phyloP scores from a whole-genome alignment of 2,797 vertebrate genomes.

The Florisuga fusca region DNA sequence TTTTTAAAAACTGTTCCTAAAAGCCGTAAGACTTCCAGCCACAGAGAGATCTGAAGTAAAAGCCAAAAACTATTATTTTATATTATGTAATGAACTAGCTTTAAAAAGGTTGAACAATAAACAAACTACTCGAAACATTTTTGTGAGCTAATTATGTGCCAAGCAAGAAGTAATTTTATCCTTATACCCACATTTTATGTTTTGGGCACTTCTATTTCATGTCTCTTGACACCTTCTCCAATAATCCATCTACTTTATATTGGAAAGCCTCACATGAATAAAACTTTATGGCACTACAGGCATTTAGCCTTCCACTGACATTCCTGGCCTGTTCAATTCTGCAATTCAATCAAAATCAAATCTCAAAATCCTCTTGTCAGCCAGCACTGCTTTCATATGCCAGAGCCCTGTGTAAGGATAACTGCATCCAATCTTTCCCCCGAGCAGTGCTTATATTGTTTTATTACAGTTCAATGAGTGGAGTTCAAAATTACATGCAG shows the following conservation, averaged over 20 bases:
- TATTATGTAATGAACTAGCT: neutral
- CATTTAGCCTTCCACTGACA: slow-evolving; percentile 86
- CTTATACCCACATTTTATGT: slow-evolving; percentile 74
- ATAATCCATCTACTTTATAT: slow-evolving; percentile 86
- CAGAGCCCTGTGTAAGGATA: slow-evolving; percentile 81
- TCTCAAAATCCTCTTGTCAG: slow-evolving; percentile 88
- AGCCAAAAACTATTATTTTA: neutral
- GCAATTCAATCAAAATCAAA: slow-evolving; percentile 88
- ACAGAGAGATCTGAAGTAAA: neutral
- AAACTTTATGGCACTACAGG: slow-evolving; percentile 85
- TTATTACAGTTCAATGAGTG: slow-evolving; percentile 91
- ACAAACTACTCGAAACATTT: slow-evolving; percentile 64
- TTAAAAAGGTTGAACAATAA: slow-evolving; percentile 60
- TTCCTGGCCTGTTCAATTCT: slow-evolving; percentile 85
- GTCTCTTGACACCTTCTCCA: slow-evolving; percentile 84
- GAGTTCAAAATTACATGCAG: slow-evolving; percentile 90
- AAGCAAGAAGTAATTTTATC: slow-evolving; percentile 78
- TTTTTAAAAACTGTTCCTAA: neutral
- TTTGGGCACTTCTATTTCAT: slow-evolving; percentile 80
- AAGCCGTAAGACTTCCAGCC: slow-evolving; percentile 1
- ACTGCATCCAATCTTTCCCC: slow-evolving; percentile 85
- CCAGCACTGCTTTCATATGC: slow-evolving; percentile 82
- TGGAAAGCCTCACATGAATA: slow-evolving; percentile 86
- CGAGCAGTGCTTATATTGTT: slow-evolving; percentile 88
- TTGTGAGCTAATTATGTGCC: slow-evolving; percentile 74